phyloP scores from a whole-genome alignment of 2,113 vertebrate species.

The Thomomys bottae region DNA sequence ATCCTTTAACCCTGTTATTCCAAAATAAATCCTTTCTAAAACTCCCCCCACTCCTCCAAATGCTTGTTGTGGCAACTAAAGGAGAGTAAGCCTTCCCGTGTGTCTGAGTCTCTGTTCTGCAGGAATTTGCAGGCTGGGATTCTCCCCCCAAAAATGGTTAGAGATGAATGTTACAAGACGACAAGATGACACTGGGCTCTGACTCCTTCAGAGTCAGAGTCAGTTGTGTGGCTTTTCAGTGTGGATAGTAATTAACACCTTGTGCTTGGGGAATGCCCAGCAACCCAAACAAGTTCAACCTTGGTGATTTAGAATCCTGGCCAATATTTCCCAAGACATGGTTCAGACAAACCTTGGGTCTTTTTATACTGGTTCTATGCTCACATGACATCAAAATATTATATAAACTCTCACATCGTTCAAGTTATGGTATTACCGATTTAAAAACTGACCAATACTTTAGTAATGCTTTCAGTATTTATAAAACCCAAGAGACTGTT shows the following conservation, averaged over 20 bases:
- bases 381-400: slow-evolving; percentile 2
- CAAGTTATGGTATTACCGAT: neutral
- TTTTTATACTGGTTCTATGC: neutral
- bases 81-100: neutral
- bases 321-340: neutral
- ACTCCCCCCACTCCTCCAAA: too few relatives aligned
- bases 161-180: neutral
- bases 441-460: neutral
- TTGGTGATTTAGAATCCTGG: neutral
- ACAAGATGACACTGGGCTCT: neutral
- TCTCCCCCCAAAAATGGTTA: neutral
- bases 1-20: too few relatives aligned
- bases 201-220: neutral
- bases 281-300: neutral
- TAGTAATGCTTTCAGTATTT: neutral
- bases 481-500: neutral
- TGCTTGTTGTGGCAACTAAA: neutral
- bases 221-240: neutral
- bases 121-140: neutral
- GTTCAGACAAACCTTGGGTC: neutral
- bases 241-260: neutral
- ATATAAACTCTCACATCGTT: neutral
- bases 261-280: neutral
- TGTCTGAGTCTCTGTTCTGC: neutral
- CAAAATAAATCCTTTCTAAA: too few relatives aligned